Base-by-base conservation (phyloP, 2,888 invertebrate genomes). In the Baccha elongata region DNA sequence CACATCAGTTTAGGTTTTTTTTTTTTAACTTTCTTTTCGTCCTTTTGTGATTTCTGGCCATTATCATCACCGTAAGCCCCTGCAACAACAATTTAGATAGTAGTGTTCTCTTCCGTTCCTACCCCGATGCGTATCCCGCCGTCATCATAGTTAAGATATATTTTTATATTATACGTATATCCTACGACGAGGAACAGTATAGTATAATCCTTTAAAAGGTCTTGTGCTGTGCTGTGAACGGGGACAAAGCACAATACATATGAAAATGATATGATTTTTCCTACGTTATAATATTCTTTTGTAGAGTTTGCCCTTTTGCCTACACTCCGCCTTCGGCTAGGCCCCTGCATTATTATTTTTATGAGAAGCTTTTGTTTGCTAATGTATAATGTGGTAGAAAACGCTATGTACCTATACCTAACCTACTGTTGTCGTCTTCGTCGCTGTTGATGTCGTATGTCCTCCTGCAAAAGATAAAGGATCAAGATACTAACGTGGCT, bases 251-350 rank as follows among this genome's bases (percentile, higher is more conserved):
- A 67, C 65, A 68, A 60, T 78, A 68, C 73, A 44, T 73, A 83
- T 44, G 78, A 83, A 83, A 83, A 68, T 78, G 55, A 83, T 83
- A 78, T 73, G 78, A 78, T 72, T 81, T 75, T 75, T 67, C 76
- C 81, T 71, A 23, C 71, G 71, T 67, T 76, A 71, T 71, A 60
- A 75, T 75, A 69, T 65, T 71, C 75, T 58, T 81, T 76, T 81
- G 52, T 81, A 65, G 48, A 68, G 8, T 53, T 62, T 67, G 60
- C 52, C 65, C 67, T 65, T 58, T 74, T 50, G 21, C 55, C 58
- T 32, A 37, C 19, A 26, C 50, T 52, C 15, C 48, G 68, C 29
- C 52, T 76, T 40, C 23, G 55, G 76, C 44, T 21, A 73, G 53
- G 62, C 55, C 46, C 60, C 78, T 50, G 37, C 55, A 64, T 75